Evolutionary conservation across 37 sponge, comb jelly and placozoan species (phyloP), one percentile per base, ranked within the genome.

Genomic region (Cladorhizidae sp.): DNA sequence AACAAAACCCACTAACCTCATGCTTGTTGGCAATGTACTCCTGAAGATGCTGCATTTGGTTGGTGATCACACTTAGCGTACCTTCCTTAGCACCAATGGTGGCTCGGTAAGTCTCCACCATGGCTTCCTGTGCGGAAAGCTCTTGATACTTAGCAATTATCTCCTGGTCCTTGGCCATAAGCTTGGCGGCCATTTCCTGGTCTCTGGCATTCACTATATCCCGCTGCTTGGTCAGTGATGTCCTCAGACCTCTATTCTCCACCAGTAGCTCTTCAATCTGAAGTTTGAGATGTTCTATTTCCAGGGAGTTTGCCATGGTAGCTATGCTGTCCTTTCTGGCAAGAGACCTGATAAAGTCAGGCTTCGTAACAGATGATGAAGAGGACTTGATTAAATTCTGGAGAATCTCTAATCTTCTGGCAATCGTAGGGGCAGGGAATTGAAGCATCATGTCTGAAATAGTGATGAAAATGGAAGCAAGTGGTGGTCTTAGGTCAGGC

Each of bases 111-210:
- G 76, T 36, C 15, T 64, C 57, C 35, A 83, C 21, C 57, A 35
- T 40, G 8, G 84, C 15, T 21, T 67, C 76, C 45, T 38, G 67
- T 20, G 84, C 84, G 6, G 43, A 38, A 7, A 76, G 56, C 57
- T 83, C 84, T 20, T 83, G 84, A 21, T 70, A 56, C 22, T 69
- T 83, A n/a, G 84, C 55, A 17, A 75, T 23, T 8, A 83, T 67
- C 57, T 83, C 84, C 57, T 83, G 84, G 70, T 83, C 84, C 57
- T 83, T 83, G 40, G 84, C 84, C 84, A 83, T 83, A 70, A 83
- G 55, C 29, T 75, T 83, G 36, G 84, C 84, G 1, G 84, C 84
- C 84, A 83, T 83, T 70, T 83, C 84, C 14, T 83, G 76, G 57
- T 83, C 84, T 38, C 67, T 65, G 36, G 84, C 84, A 74, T 28